Conservation (phyloP, 2,113 vertebrate species). For the Malurus elegans region DNA sequence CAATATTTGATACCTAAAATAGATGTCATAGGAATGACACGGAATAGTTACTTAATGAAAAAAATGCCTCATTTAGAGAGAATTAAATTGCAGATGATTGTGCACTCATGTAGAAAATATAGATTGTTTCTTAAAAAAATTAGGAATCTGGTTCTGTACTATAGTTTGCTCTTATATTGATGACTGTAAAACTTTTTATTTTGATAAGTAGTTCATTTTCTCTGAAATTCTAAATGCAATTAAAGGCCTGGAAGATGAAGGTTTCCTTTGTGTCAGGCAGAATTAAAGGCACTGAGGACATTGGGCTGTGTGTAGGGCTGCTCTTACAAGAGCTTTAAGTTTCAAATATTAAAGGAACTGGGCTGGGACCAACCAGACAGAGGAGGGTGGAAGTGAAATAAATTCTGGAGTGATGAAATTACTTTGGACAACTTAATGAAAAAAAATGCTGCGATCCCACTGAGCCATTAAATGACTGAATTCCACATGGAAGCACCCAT, state of each 20-base stretch:
- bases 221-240: neutral
- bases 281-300: neutral
- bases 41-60: neutral
- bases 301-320: neutral
- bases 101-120: neutral
- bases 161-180: neutral
- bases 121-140: neutral
- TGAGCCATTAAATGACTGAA: constrained; percentile 45
- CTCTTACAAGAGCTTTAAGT: neutral
- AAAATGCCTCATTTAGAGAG: neutral
- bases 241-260: neutral
- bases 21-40: neutral
- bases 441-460: neutral
- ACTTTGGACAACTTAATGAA: constrained; percentile 63
- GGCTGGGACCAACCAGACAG: neutral
- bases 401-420: constrained; percentile 45
- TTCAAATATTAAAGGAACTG: neutral
- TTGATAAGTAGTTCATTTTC: neutral
- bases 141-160: neutral
- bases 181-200: neutral
- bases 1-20: neutral
- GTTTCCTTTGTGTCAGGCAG: neutral
- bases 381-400: neutral
- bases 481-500: constrained; percentile 56
- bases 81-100: neutral